A percentile compares a stretch with the other conserved stretches of the same genome.
These are phyloP conservation scores for Monoplex corrugatus DNA, from an alignment of 2,888 invertebrate genomes.

Conservation along the genomic window DNA sequence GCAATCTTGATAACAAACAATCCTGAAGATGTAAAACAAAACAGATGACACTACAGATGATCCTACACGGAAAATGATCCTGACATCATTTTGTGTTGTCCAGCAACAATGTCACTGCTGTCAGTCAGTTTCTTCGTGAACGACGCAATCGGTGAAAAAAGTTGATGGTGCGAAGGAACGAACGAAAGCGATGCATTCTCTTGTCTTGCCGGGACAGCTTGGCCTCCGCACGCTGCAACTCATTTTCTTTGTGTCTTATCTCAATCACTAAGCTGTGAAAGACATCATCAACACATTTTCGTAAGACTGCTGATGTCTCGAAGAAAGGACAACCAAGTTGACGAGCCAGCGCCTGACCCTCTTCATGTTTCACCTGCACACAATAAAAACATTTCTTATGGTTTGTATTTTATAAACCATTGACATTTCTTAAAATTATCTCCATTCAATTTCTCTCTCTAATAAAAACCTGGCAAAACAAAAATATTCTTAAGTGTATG, in stretches of 20 bases:
- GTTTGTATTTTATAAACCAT: too few species aligned
- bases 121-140: constrained; percentile 40
- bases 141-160: constrained; percentile 56
- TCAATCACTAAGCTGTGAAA: constrained; percentile 94
- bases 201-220: constrained; percentile 65
- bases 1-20: too few species aligned
- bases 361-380: constrained; percentile 89
- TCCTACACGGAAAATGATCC: too few species aligned
- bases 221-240: constrained; percentile 58
- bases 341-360: constrained; percentile 91
- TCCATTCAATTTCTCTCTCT: too few species aligned
- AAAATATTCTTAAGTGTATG: too few species aligned
- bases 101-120: neutral
- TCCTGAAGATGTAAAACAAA: too few species aligned
- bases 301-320: constrained; percentile 93
- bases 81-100: too few species aligned
- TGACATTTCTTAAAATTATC: too few species aligned
- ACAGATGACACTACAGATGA: too few species aligned
- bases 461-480: too few species aligned
- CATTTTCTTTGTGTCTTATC: constrained; percentile 84
- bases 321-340: constrained; percentile 95
- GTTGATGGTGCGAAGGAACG: constrained; percentile 64
- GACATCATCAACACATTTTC: constrained; percentile 94
- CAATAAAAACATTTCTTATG: too few species aligned
- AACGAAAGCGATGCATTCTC: constrained; percentile 63